Base-by-base conservation (phyloP, 2,113 vertebrate genomes). In the Oncorhynchus kisutch region DNA sequence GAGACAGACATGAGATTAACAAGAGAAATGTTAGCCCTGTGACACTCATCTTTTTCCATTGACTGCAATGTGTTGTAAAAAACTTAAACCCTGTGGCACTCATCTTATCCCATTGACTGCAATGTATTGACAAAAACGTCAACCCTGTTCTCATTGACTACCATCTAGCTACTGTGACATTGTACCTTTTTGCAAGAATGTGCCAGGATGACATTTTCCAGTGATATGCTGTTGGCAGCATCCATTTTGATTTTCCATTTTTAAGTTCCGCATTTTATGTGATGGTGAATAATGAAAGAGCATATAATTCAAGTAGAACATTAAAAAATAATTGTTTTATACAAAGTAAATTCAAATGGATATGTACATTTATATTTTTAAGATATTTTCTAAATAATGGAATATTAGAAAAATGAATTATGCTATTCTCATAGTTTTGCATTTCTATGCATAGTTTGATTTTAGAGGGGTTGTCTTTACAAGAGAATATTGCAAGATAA, bases 351-450 rank as follows among this genome's bases (percentile, higher is more conserved):
- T 11, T 2, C 73, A 89, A 88, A 85, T 77, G 9, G 83, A 84
- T 74, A 89, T 92, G 90, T 93, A 93, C 92, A 93, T 92, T 90
- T 93, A 93, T 93, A 93, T 94, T 93, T 93, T 90, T 91, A 45
- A 90, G 91, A 79, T 91, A 85, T 79, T 90, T 88, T 92, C 92
- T 94, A 91, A 78, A 16, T 45, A 87, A 88, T 71, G 69, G 60
- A 88, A 83, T 81, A 68, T 73, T 86, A 89, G 87, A 86, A 54
- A 45, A 81, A 86, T 83, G 82, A 84, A 83, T 89, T 85, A 84
- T 82, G 77, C 67, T 85, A 76, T 88, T 80, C 79, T 81, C 59
- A 79, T 91, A 89, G 81, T 87, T 90, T 87, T 89, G 69, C 79
- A 91, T 84, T 88, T 86, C 27, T 22, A 31, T 75, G 69, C 69